Percentiles rank a stretch among this genome's conserved stretches.
Evolutionary conservation across 2,797 vertebrate species (phyloP).

Genomic region (Alcedo atthis): DNA sequence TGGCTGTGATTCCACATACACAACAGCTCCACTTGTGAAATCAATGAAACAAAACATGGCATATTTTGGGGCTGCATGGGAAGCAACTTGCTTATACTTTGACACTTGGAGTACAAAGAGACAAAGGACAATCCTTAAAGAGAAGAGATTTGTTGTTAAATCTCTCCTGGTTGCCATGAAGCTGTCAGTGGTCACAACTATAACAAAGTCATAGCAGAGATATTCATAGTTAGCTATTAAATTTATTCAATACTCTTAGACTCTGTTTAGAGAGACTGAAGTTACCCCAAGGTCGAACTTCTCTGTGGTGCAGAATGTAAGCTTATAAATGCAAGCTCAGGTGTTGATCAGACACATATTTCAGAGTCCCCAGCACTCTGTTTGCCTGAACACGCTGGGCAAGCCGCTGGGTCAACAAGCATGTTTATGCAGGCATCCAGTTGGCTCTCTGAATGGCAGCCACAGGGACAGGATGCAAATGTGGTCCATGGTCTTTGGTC

Average conservation of each 20-base stretch:
- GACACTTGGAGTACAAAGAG: background rate
- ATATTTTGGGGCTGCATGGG: background rate
- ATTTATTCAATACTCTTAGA: slow-evolving; percentile 19
- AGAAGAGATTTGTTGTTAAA: background rate
- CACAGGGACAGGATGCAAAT: background rate
- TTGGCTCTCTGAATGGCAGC: background rate
- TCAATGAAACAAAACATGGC: background rate
- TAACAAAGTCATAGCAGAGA: background rate
- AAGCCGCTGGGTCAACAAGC: slow-evolving; percentile 10
- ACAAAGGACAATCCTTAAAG: background rate
- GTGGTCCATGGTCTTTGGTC: background rate
- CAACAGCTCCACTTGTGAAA: background rate
- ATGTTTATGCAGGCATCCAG: background rate
- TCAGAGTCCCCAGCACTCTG: background rate
- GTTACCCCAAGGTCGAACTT: background rate
- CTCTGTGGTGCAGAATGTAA: background rate
- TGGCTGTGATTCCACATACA: background rate
- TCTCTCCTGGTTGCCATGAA: background rate
- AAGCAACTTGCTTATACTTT: background rate
- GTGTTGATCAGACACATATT: background rate
- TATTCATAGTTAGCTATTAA: background rate
- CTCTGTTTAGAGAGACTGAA: slow-evolving; percentile 33
- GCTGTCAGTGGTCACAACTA: background rate
- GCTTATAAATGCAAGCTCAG: slow-evolving; percentile 33
- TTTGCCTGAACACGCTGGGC: background rate